Base-by-base conservation (phyloP, 2,113 vertebrate species). In the Malaclemys terrapin region DNA sequence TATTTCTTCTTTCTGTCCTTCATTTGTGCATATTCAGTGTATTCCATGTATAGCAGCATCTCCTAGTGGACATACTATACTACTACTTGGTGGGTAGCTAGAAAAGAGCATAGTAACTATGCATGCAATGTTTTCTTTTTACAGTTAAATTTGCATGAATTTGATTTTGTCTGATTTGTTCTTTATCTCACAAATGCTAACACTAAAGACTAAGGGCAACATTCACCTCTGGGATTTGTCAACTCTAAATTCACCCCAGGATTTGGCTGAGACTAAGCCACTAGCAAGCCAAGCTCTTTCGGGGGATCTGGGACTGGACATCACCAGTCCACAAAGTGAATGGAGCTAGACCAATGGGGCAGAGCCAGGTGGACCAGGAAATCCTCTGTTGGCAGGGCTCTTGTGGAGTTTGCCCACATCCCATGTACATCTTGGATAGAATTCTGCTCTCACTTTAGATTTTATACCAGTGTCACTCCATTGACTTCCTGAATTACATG, bases 21-120 rank as follows among this genome's bases (percentile, higher is more conserved):
- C 85, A 5, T 7, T 49, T 8, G 47, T 42, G 4, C 6, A 3
- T 31, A 25, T 56, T 8, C 8, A 3, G 2, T 2, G 90, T 4
- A 96, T 98, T 97, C 87, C 1, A 19, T 7, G 52, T 94, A 13
- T 96, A 91, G 92, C 96, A 98, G 98, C 96, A 94, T 54, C 98
- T 86, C 94, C 98, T 98, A 95, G 98, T 90, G 98, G 98, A 83
- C 35, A 0, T 45, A 14, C 78, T 4, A 29, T 19, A 31, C 8
- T 69, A 19, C 24, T 86, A 65, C 53, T 84, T 86, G 1, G 4
- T 0, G 47, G 90, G 89, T 25, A 90, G 75, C 80, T 1, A 27
- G 54, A 35, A 9, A 76, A 0, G 0, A 25, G 3, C 1, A 1
- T 1, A 6, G 10, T 65, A 20, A 47, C 38, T 29, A 29, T 11